Conservation (phyloP, 2,797 vertebrate species). For the Ptychadena robeensis region DNA sequence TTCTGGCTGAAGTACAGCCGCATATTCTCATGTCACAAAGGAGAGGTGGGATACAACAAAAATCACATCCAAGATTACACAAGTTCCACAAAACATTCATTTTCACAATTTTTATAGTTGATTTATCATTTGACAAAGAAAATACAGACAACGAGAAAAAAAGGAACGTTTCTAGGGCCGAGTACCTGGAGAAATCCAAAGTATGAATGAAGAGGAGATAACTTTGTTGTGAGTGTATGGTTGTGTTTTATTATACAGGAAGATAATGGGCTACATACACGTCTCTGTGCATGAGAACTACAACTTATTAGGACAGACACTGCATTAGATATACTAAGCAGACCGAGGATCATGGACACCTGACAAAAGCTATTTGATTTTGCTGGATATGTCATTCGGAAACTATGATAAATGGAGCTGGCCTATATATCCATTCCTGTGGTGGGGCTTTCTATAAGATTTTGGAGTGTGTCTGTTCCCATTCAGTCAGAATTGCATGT, state of each 20-base stretch:
- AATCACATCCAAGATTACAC: slow-evolving; percentile 47
- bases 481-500: too few relatives aligned
- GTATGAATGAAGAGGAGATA: background rate
- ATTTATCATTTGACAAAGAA: slow-evolving; percentile 14
- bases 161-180: too few relatives aligned
- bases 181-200: background rate
- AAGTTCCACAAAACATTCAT: slow-evolving; percentile 43
- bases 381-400: too few relatives aligned
- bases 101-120: slow-evolving; percentile 21
- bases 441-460: too few relatives aligned
- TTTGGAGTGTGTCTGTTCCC: too few relatives aligned
- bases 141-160: background rate
- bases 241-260: background rate
- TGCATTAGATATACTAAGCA: too few relatives aligned
- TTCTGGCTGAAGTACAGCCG: slow-evolving; percentile 43
- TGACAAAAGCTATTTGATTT: too few relatives aligned
- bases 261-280: background rate
- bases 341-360: too few relatives aligned
- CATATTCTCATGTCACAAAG: slow-evolving; percentile 56
- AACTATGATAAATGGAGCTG: too few relatives aligned
- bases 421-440: too few relatives aligned
- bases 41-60: slow-evolving; percentile 47
- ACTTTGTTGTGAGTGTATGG: background rate
- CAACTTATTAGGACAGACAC: too few relatives aligned
- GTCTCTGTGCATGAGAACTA: background rate